Conservation (phyloP, 2,113 vertebrate genomes). For the Neogobius melanostomus region DNA sequence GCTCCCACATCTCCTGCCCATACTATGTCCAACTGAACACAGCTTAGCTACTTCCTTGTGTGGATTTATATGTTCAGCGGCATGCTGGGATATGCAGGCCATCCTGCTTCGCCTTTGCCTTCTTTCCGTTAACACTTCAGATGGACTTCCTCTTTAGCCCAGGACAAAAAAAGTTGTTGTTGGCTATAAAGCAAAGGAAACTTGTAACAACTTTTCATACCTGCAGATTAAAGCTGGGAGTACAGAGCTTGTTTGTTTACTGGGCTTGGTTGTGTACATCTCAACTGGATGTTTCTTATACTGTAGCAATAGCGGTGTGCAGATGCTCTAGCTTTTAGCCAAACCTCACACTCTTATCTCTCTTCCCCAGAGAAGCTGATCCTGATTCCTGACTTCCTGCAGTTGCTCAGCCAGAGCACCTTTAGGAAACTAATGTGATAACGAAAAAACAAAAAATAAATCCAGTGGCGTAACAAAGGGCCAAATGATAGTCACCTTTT, state of each 20-base stretch:
- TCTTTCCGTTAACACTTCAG: not conserved
- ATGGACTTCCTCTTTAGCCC: constrained; percentile 19
- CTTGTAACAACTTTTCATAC: not conserved
- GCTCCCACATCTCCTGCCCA: not conserved
- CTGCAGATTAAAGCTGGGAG: constrained; percentile 8
- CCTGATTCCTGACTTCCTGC: constrained; percentile 53
- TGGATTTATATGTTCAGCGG: not conserved
- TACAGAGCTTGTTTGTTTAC: constrained; percentile 11
- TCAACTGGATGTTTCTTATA: constrained; percentile 28
- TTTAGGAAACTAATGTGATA: constrained; percentile 40
- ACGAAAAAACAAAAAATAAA: constrained; percentile 12
- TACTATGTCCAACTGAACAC: not conserved
- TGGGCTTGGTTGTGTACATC: constrained; percentile 8
- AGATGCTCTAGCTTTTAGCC: constrained; percentile 22
- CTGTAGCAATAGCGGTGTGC: constrained; percentile 20
- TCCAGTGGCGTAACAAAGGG: constrained; percentile 43
- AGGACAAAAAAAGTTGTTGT: constrained; percentile 10
- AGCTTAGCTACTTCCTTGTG: not conserved
- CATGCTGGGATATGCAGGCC: constrained; percentile 17
- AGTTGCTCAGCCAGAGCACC: constrained; percentile 23
- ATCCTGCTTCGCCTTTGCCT: not conserved
- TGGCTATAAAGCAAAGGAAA: constrained; percentile 13
- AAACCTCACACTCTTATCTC: constrained; percentile 45
- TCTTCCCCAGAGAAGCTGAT: constrained; percentile 46
- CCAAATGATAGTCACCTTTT: constrained; percentile 36